Percentiles rank a stretch among this genome's conserved stretches.
Conservation (phyloP, 2,113 vertebrate species). For the Indicator indicator region DNA sequence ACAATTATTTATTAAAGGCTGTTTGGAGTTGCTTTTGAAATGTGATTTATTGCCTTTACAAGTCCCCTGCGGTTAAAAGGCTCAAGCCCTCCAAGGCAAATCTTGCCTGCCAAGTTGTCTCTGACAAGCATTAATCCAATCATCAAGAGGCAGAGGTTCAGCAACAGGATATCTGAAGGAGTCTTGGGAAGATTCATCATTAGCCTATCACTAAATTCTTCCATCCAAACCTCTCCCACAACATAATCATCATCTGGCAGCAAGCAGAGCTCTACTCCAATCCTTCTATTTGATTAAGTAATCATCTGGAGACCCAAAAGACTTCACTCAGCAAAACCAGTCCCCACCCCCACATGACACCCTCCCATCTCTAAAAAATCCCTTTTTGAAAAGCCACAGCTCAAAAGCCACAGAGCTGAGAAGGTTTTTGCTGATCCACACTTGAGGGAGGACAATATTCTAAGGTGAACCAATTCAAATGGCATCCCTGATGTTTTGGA, state of each 20-base stretch:
- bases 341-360: rapidly evolving
- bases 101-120: conserved; percentile 10
- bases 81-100: conserved; percentile 13
- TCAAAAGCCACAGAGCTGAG: neutral
- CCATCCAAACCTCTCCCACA: neutral
- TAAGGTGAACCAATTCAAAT: neutral
- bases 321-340: neutral
- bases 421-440: neutral
- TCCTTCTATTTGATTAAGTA: neutral
- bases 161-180: neutral
- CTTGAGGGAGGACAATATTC: neutral
- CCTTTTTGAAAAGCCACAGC: rapidly evolving
- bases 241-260: neutral
- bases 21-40: neutral
- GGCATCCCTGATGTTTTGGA: neutral
- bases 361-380: neutral
- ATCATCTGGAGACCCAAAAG: neutral
- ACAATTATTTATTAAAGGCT: conserved; percentile 16
- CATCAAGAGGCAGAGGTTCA: conserved; percentile 1
- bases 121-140: neutral
- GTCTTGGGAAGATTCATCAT: neutral
- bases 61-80: neutral
- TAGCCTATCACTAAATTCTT: neutral
- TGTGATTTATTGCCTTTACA: conserved; percentile 18
- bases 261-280: neutral